phyloP scores from a whole-genome alignment of 1,140 invertebrate species.

The Eriosoma lanigerum region DNA sequence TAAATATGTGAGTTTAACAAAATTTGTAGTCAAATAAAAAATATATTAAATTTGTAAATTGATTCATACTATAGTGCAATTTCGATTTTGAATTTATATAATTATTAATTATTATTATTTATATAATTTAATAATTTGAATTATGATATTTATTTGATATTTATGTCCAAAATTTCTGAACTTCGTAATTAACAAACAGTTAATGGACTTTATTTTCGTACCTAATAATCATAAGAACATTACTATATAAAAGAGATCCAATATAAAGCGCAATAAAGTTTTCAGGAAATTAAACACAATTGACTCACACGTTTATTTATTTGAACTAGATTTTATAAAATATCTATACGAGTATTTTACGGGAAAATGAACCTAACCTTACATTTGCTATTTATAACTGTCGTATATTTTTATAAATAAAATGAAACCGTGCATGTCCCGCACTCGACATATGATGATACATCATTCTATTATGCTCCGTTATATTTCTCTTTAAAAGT shows the following conservation, averaged over 20 bases:
- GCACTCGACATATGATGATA: too few relatives aligned
- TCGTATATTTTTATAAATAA: background rate
- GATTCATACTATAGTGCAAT: too few relatives aligned
- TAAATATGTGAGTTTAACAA: too few relatives aligned
- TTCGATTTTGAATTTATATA: too few relatives aligned
- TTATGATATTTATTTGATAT: too few relatives aligned
- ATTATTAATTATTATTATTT: too few relatives aligned
- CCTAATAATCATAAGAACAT: background rate
- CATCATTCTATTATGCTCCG: too few relatives aligned
- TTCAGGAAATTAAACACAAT: background rate
- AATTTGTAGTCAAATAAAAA: too few relatives aligned
- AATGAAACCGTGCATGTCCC: too few relatives aligned
- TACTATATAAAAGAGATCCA: background rate
- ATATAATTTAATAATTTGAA: too few relatives aligned
- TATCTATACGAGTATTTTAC: background rate
- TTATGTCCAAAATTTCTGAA: slow-evolving; percentile 1
- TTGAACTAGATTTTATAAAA: background rate
- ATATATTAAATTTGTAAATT: too few relatives aligned
- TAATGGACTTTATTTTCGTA: background rate
- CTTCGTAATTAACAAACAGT: slow-evolving; percentile 24
- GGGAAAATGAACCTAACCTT: background rate
- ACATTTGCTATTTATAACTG: background rate
- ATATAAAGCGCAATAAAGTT: background rate
- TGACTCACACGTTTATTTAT: background rate
- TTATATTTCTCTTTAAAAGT: too few relatives aligned